Evolutionary conservation across 2,113 vertebrate species (phyloP).

Genomic region (Porphyrio hochstetteri): DNA sequence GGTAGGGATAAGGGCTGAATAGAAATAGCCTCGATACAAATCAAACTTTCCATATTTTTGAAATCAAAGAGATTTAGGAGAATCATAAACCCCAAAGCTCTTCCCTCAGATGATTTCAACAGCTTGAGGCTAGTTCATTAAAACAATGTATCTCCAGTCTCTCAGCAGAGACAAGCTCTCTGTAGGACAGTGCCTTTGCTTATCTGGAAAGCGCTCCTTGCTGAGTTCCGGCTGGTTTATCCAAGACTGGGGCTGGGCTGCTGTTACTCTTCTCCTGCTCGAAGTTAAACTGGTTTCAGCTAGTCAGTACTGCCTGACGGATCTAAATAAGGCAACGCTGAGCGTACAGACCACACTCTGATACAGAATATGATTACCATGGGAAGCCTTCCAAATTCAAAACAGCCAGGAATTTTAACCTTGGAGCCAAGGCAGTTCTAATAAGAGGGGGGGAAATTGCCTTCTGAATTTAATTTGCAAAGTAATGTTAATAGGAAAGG

Average conservation of each 20-base stretch:
- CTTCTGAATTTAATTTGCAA: conserved; percentile 45
- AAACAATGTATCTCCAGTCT: conserved; percentile 27
- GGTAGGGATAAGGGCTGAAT: not conserved
- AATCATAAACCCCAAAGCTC: conserved; percentile 36
- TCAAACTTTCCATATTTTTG: not conserved
- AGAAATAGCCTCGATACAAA: not conserved
- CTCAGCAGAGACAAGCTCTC: conserved; percentile 8
- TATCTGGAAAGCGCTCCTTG: conserved; percentile 10
- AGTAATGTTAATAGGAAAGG: not conserved
- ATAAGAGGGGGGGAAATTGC: not conserved
- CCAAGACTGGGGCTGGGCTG: not conserved
- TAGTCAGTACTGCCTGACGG: conserved; percentile 17
- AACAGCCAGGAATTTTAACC: conserved; percentile 60
- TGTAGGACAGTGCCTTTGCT: not conserved
- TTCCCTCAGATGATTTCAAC: conserved; percentile 34
- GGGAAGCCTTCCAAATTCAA: conserved; percentile 53
- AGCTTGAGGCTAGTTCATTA: conserved; percentile 38
- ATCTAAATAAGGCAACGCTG: conserved; percentile 26
- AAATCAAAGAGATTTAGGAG: conserved; percentile 43
- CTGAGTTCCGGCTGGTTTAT: not conserved
- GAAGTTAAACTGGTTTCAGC: conserved; percentile 48
- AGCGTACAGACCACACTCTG: conserved; percentile 31
- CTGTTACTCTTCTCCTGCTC: conserved; percentile 28
- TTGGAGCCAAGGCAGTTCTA: conserved; percentile 50
- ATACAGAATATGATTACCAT: conserved; percentile 23